Evolutionary conservation across 2,888 invertebrate species (phyloP), one percentile per base, ranked within the genome.

Genomic region (Caenorhabditis imperialis): DNA sequence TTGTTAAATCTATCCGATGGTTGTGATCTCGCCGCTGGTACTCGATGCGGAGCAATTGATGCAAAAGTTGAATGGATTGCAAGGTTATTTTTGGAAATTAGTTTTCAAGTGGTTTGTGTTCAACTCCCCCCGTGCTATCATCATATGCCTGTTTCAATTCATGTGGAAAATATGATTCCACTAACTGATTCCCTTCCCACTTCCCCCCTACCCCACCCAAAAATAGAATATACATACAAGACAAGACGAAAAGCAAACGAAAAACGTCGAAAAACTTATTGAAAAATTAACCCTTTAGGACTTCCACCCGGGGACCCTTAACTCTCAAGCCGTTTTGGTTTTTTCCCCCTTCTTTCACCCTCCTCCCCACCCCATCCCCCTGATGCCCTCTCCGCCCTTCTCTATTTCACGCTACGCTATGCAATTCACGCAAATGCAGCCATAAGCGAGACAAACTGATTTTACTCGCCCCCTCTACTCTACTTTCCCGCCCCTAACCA

Each of bases 21-120:
- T 75, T 22, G 62, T 55, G 45, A 63, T 69, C 48, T 57, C 67
- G 25, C 74, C 74, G 47, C 48, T 70, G 42, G 62, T 62, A 53
- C 62, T 75, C 45, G 75, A 75, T 50, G 75, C 44, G 45, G 75
- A 75, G 44, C 75, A 75, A 53, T 61, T 75, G 45, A 54, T 33
- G n/a, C 35, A 53, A 38, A 75, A 69, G 48, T 67, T 74, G 61
- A 50, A 61, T 67, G 61, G 55, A 62, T 42, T 74, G 30, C 48
- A 67, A 74, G 74, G 74, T 74, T 60, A 53, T 67, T 57, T 50
- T 48, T 23, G 16, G 12, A 45, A 33, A 14, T n/a, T n/a, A 8
- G 6, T 33, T 30, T 25, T 50, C 50, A 50, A 50, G 50, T 50
- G 23, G 14, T 18, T 48, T n/a, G 10, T 47, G 14, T 8, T 42